Base-by-base conservation (phyloP, 2,888 invertebrate species). In the Prosopocoilus inquinatus region DNA sequence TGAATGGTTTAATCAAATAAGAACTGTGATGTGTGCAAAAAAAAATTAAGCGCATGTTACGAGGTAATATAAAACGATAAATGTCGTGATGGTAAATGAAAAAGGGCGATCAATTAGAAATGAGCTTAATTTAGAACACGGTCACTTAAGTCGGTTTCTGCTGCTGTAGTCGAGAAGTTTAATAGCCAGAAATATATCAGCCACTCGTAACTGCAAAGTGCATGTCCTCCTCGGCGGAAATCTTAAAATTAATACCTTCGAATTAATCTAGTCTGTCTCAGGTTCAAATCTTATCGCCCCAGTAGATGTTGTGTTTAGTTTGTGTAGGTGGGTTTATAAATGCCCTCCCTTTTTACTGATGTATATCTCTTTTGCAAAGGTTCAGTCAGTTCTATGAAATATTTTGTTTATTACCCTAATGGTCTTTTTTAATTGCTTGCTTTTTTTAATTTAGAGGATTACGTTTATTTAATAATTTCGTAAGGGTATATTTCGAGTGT, bases 211-310 rank as follows among this genome's bases (percentile, higher is more conserved):
- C 34, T 33, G 15, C 44, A 44, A 55, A 50, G 50, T 49, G 35
- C 33, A 44, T 33, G 36, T 20, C 44, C 39, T 45, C 32, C 11
- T 32, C 9, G 52, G 38, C 39, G 45, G 55, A 46, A 52, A 48
- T 56, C 41, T 47, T 35, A 47, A 56, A 56, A 56, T 56, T 52
- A 56, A 56, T 56, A 56, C 51, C 38, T 20, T 39, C 44, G 47
- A 56, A 56, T 56, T 56, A 56, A 56, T 56, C 56, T 52, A 35
- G 32, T 43, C n/a, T 48, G 52, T 48, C 43, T 34, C 52, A 44
- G 47, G 13, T 47, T 32, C 34, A 44, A 51, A 56, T 52, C 48
- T 56, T 52, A 52, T 44, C 51, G 43, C 41, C 38, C 34, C 33
- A 13, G 44, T 38, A 47, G 36, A 50, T 36, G 50, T 50, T 55